Conservation (phyloP, 2,113 vertebrate genomes). For the Dinomys branickii region DNA sequence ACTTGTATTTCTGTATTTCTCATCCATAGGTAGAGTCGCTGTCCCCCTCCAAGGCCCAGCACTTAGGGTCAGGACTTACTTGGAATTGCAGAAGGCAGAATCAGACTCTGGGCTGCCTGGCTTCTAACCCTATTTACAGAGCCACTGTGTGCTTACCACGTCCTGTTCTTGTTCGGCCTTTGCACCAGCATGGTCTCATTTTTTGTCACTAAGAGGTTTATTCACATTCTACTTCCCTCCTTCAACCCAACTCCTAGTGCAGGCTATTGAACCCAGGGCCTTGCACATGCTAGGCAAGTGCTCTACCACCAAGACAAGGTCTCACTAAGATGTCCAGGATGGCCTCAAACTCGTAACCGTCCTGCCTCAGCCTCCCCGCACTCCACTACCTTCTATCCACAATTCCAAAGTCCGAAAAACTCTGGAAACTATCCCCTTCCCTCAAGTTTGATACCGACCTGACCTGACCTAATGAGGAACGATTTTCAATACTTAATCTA, state of each 20-base stretch:
- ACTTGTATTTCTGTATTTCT: neutral
- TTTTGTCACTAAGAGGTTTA: neutral
- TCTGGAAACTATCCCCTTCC: neutral
- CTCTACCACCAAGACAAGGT: neutral
- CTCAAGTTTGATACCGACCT: constrained; percentile 8
- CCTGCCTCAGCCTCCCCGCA: neutral
- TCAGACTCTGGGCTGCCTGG: neutral
- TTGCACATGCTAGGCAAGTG: neutral
- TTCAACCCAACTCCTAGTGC: neutral
- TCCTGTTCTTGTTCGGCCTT: neutral
- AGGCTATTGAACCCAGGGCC: neutral
- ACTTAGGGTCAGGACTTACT: neutral
- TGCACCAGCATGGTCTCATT: neutral
- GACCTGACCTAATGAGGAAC: constrained; percentile 22
- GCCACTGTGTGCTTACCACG: neutral
- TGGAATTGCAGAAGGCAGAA: neutral
- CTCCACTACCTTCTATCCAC: neutral
- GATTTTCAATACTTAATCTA: constrained; percentile 18
- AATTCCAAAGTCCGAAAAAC: neutral
- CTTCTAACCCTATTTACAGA: neutral
- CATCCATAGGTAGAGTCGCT: neutral
- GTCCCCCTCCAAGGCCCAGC: neutral
- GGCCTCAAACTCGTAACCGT: neutral
- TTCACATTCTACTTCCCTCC: neutral
- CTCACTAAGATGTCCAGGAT: neutral